These are phyloP conservation scores for Drosophila birchii DNA, from an alignment of 2,888 invertebrate species.

Conservation along the genomic window DNA sequence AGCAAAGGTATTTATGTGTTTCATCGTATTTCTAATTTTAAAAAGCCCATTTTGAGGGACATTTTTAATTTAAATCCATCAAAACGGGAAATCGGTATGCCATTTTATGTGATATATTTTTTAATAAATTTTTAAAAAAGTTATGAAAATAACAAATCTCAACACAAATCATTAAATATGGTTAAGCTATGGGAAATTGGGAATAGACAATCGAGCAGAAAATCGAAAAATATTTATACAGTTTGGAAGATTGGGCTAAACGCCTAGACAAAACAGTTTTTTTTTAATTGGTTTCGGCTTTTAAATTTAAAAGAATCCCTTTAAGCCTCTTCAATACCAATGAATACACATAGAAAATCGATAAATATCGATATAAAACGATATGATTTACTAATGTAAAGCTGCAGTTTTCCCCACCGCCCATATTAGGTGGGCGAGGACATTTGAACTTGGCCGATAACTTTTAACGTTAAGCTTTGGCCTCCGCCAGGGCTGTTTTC, in stretches of 20 bases:
- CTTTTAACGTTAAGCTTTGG: conserved; percentile 28
- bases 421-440: conserved; percentile 13
- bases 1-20: neutral
- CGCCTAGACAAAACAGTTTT: neutral
- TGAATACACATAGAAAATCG: neutral
- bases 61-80: neutral
- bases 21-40: neutral
- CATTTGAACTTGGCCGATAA: conserved; percentile 41
- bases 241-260: too few relatives aligned
- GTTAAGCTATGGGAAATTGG: too few relatives aligned
- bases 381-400: neutral
- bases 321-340: neutral
- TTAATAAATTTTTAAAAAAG: too few relatives aligned
- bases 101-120: neutral
- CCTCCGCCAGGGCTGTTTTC: conserved; percentile 24
- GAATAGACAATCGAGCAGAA: too few relatives aligned
- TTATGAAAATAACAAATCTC: too few relatives aligned
- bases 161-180: too few relatives aligned
- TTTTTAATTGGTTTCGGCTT: neutral
- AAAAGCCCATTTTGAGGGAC: neutral
- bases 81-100: too few relatives aligned
- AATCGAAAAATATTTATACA: neutral
- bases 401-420: neutral
- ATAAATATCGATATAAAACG: neutral
- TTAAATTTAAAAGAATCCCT: neutral